phyloP scores from a whole-genome alignment of 2,797 vertebrate species.

The Orientallactaga sibirica region DNA sequence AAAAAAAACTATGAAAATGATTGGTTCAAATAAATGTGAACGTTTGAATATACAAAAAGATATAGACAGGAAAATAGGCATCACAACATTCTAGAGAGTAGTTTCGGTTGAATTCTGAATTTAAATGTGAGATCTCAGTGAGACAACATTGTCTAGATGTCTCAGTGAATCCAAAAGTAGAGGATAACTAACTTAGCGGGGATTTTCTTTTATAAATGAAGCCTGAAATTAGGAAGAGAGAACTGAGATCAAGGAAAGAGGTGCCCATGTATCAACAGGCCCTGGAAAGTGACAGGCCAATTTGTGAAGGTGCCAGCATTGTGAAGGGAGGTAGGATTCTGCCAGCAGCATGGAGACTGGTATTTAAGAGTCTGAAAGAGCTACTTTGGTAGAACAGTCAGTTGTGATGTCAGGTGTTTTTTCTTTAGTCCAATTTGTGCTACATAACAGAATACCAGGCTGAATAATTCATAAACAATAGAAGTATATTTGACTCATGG shows the following conservation, averaged over 20 bases:
- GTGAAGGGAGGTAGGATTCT: neutral
- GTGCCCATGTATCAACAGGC: neutral
- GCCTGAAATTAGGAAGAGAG: slow-evolving; percentile 23
- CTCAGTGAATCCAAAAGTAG: neutral
- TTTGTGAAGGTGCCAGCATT: neutral
- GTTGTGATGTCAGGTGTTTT: neutral
- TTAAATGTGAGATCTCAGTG: neutral
- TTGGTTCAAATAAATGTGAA: neutral
- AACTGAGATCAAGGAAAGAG: neutral
- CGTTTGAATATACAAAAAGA: neutral
- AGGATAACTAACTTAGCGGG: neutral
- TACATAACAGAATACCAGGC: neutral
- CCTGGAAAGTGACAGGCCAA: neutral
- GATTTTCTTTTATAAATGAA: slow-evolving; percentile 57
- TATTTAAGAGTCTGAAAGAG: slow-evolving; percentile 46
- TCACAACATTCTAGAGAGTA: neutral
- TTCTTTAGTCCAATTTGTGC: neutral
- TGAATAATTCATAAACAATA: neutral
- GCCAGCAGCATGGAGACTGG: neutral
- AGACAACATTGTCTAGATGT: neutral
- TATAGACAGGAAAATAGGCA: neutral
- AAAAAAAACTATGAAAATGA: neutral
- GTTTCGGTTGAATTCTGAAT: neutral
- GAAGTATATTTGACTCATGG: neutral
- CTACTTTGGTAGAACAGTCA: neutral